phyloP scores from a whole-genome alignment of 2,888 invertebrate genomes.

The Nasonovia ribisnigri region DNA sequence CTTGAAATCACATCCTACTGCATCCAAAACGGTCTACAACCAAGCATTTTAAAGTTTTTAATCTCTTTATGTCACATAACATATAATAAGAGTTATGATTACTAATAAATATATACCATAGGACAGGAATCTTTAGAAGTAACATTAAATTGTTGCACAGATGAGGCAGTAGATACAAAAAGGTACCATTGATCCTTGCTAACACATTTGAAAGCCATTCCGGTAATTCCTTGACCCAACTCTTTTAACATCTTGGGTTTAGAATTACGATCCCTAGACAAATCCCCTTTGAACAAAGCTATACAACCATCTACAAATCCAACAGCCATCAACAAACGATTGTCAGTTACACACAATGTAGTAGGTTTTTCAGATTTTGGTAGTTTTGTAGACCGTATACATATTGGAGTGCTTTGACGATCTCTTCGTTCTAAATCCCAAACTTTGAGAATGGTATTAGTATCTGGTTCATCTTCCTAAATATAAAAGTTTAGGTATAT shows the following conservation, averaged over 20 bases:
- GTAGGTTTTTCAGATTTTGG: slow-evolving; percentile 82
- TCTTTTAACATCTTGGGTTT: slow-evolving; percentile 81
- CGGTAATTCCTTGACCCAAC: slow-evolving; percentile 81
- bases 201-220: slow-evolving; percentile 79
- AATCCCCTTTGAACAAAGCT: slow-evolving; percentile 84
- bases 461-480: slow-evolving; percentile 87
- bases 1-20: slow-evolving; percentile 75
- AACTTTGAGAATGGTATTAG: slow-evolving; percentile 89
- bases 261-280: slow-evolving; percentile 81
- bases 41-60: slow-evolving; percentile 34
- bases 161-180: slow-evolving; percentile 85
- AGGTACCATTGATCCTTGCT: slow-evolving; percentile 76
- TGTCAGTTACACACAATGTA: slow-evolving; percentile 85
- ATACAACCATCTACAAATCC: slow-evolving; percentile 94
- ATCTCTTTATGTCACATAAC: background rate
- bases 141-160: slow-evolving; percentile 82
- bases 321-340: slow-evolving; percentile 85
- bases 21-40: slow-evolving; percentile 73
- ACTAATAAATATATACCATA: slow-evolving; percentile 47
- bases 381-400: slow-evolving; percentile 80
- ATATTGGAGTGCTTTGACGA: slow-evolving; percentile 81
- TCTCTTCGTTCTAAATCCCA: slow-evolving; percentile 90
- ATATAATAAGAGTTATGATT: slow-evolving; percentile 10
- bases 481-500: slow-evolving; percentile 18
- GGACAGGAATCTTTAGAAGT: slow-evolving; percentile 75